phyloP scores from a whole-genome alignment of 2,888 invertebrate species.

The Orthonychiurus folsomi region DNA sequence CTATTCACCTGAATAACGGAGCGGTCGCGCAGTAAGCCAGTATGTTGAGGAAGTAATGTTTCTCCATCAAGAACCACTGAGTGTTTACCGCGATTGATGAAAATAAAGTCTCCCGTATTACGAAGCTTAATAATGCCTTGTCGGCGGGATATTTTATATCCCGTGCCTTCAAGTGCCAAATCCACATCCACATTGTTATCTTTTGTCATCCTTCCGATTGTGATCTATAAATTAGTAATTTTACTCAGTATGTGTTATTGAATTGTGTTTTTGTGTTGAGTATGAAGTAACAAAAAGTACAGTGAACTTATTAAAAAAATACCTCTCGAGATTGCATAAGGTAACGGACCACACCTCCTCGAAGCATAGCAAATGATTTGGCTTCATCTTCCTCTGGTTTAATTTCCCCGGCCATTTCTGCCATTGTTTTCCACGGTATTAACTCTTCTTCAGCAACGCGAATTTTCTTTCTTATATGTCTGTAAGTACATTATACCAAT shows the following conservation, averaged over 20 bases:
- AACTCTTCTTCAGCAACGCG: conserved; percentile 79
- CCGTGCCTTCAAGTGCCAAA: conserved; percentile 83
- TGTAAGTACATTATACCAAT: conserved; percentile 40
- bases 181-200: conserved; percentile 86
- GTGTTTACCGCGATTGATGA: conserved; percentile 88
- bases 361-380: conserved; percentile 82
- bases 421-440: conserved; percentile 82
- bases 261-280: neutral
- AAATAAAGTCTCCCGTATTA: conserved; percentile 88
- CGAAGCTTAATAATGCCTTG: conserved; percentile 84
- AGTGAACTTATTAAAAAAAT: conserved; percentile 23
- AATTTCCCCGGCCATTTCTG: conserved; percentile 71
- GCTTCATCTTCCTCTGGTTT: conserved; percentile 82
- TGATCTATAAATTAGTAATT: conserved; percentile 54
- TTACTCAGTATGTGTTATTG: neutral
- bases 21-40: conserved; percentile 83
- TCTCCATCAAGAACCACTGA: conserved; percentile 90
- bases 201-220: conserved; percentile 79
- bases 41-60: conserved; percentile 77
- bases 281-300: conserved; percentile 1
- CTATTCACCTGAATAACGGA: conserved; percentile 76
- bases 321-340: conserved; percentile 87
- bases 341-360: conserved; percentile 84
- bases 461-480: conserved; percentile 74
- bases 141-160: conserved; percentile 82